Evolutionary conservation across 1,140 invertebrate species (phyloP), one percentile per base, ranked within the genome.

Genomic region (Drosophila bocqueti): DNA sequence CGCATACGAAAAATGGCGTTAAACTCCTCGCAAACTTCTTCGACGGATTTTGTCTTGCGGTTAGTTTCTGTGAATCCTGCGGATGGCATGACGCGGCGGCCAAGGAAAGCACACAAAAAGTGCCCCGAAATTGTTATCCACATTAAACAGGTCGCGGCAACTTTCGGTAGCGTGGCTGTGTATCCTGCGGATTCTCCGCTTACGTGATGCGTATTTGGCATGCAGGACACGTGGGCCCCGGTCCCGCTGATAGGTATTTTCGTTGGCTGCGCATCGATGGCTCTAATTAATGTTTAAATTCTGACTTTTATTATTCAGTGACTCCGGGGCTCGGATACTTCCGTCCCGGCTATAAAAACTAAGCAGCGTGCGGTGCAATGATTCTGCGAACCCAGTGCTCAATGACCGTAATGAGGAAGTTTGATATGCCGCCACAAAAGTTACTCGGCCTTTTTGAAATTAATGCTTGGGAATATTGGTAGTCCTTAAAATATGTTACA

Each of bases 231-330:
- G 68, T 69, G 59, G 29, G 43, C 59, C 62, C n/a, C 7, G 47
- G 66, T 60, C 50, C 58, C 73, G 62, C 47, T 52, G 59, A 82
- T 79, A 57, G 68, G 67, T 86, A 82, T 72, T 52, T 79, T 50
- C 67, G 79, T 71, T 81, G 76, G 76, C 43, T 80, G 38, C 80
- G 77, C 79, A 76, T 66, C 69, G 66, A 76, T 89, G 69, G 69
- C 60, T 79, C 81, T 89, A 90, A 89, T 89, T 89, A 90, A 84
- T 90, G 81, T 76, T 89, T 90, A 81, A 89, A 90, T 67, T 89
- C 68, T 66, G 61, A 74, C 63, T 81, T 87, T 83, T 75, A 87
- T 81, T 87, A 89, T 86, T 76, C 83, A 77, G 47, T 45, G 38
- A 43, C 57, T 52, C 26, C 34, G 46, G 46, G n/a, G 11, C 29